These are phyloP conservation scores for Apamea sordens DNA, from an alignment of 2,888 invertebrate species.

Conservation along the genomic window DNA sequence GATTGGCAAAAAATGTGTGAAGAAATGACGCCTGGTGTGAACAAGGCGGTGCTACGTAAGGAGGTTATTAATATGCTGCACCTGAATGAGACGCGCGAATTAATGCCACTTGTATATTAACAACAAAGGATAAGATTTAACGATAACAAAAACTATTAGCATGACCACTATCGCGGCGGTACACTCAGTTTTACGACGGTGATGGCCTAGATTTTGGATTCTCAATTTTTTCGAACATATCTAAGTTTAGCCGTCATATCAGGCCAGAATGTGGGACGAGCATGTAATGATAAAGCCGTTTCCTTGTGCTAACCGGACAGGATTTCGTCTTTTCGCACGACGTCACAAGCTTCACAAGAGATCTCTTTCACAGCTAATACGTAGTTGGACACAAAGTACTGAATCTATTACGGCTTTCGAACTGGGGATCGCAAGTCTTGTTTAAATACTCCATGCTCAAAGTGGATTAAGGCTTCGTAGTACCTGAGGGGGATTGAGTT, in stretches of 20 bases:
- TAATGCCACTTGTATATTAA: conserved; percentile 53
- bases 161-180: conserved; percentile 52
- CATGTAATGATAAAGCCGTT: conserved; percentile 52
- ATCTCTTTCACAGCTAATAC: conserved; percentile 21
- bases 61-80: conserved; percentile 60
- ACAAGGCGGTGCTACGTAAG: conserved; percentile 40
- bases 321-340: conserved; percentile 17
- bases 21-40: conserved; percentile 50
- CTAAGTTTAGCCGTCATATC: conserved; percentile 67
- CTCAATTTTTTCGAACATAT: conserved; percentile 66
- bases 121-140: conserved; percentile 59
- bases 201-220: conserved; percentile 67
- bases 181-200: conserved; percentile 67
- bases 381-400: conserved; percentile 18
- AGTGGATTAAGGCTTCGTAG: conserved; percentile 13
- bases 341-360: conserved; percentile 36
- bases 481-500: conserved; percentile 10
- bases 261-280: conserved; percentile 58
- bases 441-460: conserved; percentile 18
- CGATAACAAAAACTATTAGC: conserved; percentile 55
- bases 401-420: conserved; percentile 25
- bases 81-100: conserved; percentile 44
- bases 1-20: conserved; percentile 60
- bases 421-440: conserved; percentile 20
- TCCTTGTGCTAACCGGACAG: conserved; percentile 50